Evolutionary conservation across 2,888 invertebrate genomes (phyloP).

Genomic region (Teleogryllus oceanicus): DNA sequence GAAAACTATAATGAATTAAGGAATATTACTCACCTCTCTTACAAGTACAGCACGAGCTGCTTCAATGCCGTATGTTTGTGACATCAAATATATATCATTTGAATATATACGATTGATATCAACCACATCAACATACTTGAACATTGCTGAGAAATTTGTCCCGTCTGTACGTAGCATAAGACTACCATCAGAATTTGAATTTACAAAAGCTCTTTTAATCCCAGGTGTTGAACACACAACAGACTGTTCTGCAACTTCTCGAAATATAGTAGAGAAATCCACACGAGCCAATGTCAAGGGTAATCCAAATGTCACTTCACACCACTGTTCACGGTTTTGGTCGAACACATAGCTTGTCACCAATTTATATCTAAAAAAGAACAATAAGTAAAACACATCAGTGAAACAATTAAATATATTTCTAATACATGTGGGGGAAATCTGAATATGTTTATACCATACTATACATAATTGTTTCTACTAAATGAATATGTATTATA

Average conservation of each 20-base stretch:
- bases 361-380: background rate
- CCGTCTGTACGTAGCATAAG: conserved; percentile 88
- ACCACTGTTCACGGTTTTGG: conserved; percentile 73
- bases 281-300: conserved; percentile 62
- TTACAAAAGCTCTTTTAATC: conserved; percentile 82
- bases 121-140: conserved; percentile 70
- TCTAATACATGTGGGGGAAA: no score
- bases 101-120: conserved; percentile 81
- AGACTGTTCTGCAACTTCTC: conserved; percentile 64
- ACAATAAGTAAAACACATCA: no score
- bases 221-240: conserved; percentile 75
- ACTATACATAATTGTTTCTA: no score
- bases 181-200: conserved; percentile 55
- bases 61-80: conserved; percentile 91
- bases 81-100: conserved; percentile 91
- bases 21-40: conserved; percentile 50
- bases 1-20: background rate
- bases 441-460: no score
- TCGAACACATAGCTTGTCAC: conserved; percentile 73
- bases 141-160: conserved; percentile 78
- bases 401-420: no score
- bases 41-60: conserved; percentile 88
- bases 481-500: no score
- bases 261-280: conserved; percentile 72
- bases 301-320: conserved; percentile 72